Evolutionary conservation across 1,140 invertebrate species (phyloP).

Genomic region (Lasioglossum albipes): DNA sequence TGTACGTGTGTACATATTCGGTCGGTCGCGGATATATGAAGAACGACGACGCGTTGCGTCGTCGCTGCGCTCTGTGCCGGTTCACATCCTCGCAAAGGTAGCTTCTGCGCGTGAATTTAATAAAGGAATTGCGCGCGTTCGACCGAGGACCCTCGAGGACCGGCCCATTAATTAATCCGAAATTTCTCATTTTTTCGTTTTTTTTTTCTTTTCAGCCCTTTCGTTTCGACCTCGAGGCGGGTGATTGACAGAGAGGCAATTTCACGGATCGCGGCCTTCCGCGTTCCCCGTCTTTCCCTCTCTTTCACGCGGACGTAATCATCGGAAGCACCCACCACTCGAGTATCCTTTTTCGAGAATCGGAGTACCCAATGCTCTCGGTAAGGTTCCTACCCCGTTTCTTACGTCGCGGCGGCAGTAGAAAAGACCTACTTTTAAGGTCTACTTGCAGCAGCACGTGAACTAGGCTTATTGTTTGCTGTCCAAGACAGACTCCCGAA

Average conservation of each 20-base stretch:
- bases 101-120: conserved; percentile 1
- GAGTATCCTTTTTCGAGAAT: conserved; percentile 34
- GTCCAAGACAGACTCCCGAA: no score
- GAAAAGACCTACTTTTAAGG: neutral
- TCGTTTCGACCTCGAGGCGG: neutral
- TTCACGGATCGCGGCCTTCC: conserved; percentile 25
- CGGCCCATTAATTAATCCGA: conserved; percentile 21
- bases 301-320: conserved; percentile 28
- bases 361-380: conserved; percentile 14
- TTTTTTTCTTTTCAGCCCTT: conserved; percentile 18
- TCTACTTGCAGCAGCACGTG: no score
- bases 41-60: conserved; percentile 3
- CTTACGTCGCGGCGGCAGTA: neutral
- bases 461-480: no score
- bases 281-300: neutral
- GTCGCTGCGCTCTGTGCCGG: neutral
- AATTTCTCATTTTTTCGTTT: conserved; percentile 16
- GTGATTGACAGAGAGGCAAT: conserved; percentile 52
- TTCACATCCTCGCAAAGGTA: neutral
- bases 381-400: neutral
- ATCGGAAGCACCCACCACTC: conserved; percentile 38
- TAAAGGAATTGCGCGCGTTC: conserved; percentile 19
- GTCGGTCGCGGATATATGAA: neutral
- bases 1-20: neutral
- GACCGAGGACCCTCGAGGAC: neutral